phyloP scores from a whole-genome alignment of 2,797 vertebrate genomes.

The Nyctibius grandis region DNA sequence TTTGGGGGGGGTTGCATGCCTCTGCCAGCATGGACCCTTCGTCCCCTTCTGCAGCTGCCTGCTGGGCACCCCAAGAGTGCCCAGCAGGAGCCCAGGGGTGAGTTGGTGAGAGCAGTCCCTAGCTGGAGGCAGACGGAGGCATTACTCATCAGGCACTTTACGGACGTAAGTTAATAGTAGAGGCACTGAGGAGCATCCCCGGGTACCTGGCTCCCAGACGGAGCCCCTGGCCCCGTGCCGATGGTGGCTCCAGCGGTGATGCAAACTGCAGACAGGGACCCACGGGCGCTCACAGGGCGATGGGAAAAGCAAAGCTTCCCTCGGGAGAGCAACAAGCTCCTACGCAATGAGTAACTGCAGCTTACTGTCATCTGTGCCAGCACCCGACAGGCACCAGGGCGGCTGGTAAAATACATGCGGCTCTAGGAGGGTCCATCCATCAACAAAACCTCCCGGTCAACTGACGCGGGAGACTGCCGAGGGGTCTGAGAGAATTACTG shows the following conservation, averaged over 20 bases:
- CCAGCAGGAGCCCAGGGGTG: not conserved
- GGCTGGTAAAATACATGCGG: not conserved
- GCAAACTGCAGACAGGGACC: not conserved
- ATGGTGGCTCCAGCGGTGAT: rapidly evolving
- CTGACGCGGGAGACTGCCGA: rapidly evolving
- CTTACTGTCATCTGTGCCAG: not conserved
- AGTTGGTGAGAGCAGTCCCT: not conserved
- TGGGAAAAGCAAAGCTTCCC: not conserved
- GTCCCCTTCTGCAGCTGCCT: not conserved
- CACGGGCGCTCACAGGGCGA: rapidly evolving
- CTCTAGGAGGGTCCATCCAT: not conserved
- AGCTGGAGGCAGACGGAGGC: not conserved
- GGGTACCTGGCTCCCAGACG: not conserved
- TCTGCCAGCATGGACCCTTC: not conserved
- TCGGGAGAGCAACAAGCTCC: not conserved
- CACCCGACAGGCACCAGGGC: rapidly evolving
- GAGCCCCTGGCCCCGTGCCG: rapidly evolving
- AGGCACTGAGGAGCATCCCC: not conserved
- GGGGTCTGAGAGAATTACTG: not conserved
- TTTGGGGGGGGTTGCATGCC: not conserved
- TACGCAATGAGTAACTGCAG: not conserved
- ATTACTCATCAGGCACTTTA: not conserved
- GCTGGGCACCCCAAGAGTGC: not conserved
- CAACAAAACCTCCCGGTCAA: not conserved
- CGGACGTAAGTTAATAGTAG: not conserved